These are phyloP conservation scores for Melanotaenia boesemani DNA, from an alignment of 2,797 vertebrate species.

Conservation along the genomic window DNA sequence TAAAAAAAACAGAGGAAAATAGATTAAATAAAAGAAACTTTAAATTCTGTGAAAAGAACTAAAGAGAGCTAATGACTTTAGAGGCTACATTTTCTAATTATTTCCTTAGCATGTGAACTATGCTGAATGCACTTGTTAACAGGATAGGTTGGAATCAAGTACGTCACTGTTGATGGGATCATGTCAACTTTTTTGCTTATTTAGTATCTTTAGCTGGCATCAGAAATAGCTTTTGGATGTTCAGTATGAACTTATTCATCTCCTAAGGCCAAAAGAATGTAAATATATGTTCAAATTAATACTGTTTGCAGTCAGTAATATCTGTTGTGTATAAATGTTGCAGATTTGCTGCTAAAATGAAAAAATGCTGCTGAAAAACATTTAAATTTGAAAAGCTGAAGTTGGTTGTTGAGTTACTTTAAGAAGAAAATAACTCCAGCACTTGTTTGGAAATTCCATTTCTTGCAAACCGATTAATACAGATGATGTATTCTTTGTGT, in stretches of 20 bases:
- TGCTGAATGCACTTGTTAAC: not conserved
- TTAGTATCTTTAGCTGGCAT: not conserved
- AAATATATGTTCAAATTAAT: not conserved
- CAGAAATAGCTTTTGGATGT: not conserved
- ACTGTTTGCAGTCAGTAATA: not conserved
- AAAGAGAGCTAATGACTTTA: not conserved
- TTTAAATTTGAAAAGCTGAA: not conserved
- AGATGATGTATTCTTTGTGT: constrained; percentile 14
- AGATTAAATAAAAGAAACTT: not conserved
- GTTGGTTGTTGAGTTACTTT: not conserved
- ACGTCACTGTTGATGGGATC: not conserved
- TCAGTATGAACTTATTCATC: not conserved
- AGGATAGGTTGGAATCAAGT: not conserved
- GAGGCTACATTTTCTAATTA: not conserved
- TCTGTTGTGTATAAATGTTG: no score
- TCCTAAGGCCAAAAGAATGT: not conserved
- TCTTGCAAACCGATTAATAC: constrained; percentile 7
- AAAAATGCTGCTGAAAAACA: no score
- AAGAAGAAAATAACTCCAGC: not conserved
- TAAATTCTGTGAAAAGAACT: not conserved
- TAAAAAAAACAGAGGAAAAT: not conserved
- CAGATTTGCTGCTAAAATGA: no score
- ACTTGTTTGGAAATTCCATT: constrained; percentile 25
- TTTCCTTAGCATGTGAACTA: not conserved
- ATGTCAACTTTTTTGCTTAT: not conserved